These are phyloP conservation scores for Lutra lutra DNA, from an alignment of 2,797 vertebrate species.

Conservation along the genomic window DNA sequence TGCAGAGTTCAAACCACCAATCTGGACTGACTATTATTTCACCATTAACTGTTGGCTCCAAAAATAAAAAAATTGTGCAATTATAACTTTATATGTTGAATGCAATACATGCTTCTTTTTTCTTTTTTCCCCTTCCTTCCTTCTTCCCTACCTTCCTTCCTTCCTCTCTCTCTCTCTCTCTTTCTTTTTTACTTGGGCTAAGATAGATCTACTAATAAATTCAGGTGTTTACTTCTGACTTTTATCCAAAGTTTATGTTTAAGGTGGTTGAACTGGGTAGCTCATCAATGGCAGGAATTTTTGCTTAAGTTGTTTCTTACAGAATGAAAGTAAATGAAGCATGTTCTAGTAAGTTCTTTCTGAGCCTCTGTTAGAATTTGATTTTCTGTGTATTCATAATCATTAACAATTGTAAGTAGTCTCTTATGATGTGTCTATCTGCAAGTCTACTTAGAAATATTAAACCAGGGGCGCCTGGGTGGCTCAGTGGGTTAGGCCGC, in stretches of 20 bases:
- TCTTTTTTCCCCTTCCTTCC: no score
- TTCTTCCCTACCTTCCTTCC: no score
- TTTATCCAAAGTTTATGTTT: background rate
- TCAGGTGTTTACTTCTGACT: conserved; percentile 44
- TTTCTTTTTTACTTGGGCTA: background rate
- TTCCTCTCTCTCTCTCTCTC: background rate
- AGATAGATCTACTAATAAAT: conserved; percentile 21
- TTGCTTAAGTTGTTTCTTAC: background rate
- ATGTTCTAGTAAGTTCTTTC: background rate
- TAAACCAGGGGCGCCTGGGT: no score
- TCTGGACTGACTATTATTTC: background rate
- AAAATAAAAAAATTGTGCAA: conserved; percentile 61
- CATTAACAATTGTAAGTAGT: background rate
- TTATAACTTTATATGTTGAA: background rate
- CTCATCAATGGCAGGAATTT: background rate
- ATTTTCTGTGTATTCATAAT: background rate
- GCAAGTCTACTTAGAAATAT: background rate
- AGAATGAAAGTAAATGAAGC: background rate
- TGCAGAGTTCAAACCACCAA: conserved; percentile 11
- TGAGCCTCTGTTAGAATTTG: background rate
- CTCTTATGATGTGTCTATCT: background rate
- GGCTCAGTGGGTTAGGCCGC: no score
- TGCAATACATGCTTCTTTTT: background rate
- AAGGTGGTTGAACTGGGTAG: background rate
- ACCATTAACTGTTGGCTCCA: conserved; percentile 63